Conservation (phyloP, 2,113 vertebrate species). For the Phrynocephalus versicolor region DNA sequence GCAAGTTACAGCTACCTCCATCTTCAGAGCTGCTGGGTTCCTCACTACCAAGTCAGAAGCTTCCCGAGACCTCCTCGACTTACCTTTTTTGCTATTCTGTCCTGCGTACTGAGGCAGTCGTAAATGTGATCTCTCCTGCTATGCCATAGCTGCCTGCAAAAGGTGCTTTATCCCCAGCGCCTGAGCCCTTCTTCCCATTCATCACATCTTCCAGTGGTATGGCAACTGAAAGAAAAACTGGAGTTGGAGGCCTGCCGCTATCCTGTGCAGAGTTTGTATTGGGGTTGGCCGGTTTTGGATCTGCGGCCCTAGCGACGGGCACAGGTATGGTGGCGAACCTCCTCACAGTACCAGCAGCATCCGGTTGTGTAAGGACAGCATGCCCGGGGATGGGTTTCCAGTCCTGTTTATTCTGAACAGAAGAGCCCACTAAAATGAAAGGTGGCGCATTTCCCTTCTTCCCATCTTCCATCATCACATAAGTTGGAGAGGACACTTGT, state of each 20-base stretch:
- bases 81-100: conserved; percentile 38
- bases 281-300: conserved; percentile 37
- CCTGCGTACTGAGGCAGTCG: conserved; percentile 40
- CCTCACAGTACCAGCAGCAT: conserved; percentile 39
- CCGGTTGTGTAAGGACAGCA: conserved; percentile 46
- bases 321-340: conserved; percentile 56
- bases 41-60: neutral
- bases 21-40: neutral
- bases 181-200: conserved; percentile 44
- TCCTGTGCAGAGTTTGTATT: conserved; percentile 41
- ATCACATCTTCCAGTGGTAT: conserved; percentile 62
- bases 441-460: conserved; percentile 53
- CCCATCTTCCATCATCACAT: conserved; percentile 55
- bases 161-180: conserved; percentile 53
- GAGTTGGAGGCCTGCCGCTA: conserved; percentile 27
- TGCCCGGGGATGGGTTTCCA: conserved; percentile 58
- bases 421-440: conserved; percentile 68
- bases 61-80: neutral
- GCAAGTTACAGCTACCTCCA: too few relatives aligned
- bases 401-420: conserved; percentile 50
- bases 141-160: conserved; percentile 45
- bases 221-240: conserved; percentile 56
- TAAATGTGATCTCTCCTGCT: conserved; percentile 50
- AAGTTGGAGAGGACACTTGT: conserved; percentile 61
- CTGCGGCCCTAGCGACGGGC: conserved; percentile 59